Evolutionary conservation across 2,113 vertebrate species (phyloP).

Genomic region (Maccullochella peelii): DNA sequence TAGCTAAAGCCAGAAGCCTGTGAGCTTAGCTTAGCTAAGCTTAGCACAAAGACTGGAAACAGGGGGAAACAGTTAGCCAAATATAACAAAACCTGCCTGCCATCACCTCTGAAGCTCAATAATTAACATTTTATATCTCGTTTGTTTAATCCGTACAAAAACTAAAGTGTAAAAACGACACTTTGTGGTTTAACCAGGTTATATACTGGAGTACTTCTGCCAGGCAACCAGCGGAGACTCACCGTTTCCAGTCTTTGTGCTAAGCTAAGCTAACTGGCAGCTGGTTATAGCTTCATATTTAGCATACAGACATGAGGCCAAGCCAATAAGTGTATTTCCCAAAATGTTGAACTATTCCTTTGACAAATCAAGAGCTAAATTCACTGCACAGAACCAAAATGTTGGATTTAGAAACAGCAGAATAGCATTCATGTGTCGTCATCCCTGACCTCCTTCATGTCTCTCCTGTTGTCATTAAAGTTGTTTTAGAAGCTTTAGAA

Average conservation of each 20-base stretch:
- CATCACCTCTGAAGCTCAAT: not conserved
- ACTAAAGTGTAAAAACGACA: not conserved
- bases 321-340: not conserved
- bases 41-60: not conserved
- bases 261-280: not conserved
- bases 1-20: not conserved
- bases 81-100: not conserved
- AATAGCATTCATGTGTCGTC: not conserved
- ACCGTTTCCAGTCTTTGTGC: not conserved
- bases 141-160: no score
- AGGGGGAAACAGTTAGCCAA: not conserved
- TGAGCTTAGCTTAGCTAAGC: conserved; percentile 10
- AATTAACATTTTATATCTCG: not conserved
- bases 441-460: not conserved
- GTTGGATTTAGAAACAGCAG: conserved; percentile 12
- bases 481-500: not conserved
- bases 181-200: not conserved
- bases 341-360: not conserved
- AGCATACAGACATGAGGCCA: not conserved
- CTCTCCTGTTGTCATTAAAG: not conserved
- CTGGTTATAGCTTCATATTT: not conserved
- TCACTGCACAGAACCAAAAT: not conserved
- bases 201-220: not conserved
- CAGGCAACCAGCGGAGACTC: not conserved
- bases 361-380: conserved; percentile 8